phyloP scores from a whole-genome alignment of 2,797 vertebrate genomes.

The Eulemur albifrons region DNA sequence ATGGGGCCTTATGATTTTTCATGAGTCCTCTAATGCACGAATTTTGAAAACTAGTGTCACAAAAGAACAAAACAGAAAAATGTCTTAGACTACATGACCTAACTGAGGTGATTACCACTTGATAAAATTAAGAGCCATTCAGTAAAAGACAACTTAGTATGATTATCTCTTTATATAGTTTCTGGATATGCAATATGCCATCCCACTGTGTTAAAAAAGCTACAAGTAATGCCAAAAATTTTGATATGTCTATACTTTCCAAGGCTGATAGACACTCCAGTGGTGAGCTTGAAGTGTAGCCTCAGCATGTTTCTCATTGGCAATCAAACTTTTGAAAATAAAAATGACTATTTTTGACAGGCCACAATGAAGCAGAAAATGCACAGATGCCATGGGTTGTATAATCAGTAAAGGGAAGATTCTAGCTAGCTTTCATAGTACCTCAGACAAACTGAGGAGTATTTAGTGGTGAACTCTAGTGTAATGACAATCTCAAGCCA shows the following conservation, averaged over 20 bases:
- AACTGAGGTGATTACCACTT: not conserved
- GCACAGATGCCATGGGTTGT: conserved; percentile 77
- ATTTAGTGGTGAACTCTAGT: conserved; percentile 76
- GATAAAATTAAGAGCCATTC: conserved; percentile 45
- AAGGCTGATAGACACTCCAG: conserved; percentile 28
- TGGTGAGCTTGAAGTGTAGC: conserved; percentile 36
- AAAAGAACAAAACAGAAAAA: not conserved
- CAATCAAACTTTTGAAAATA: conserved; percentile 70
- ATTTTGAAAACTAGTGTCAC: not conserved
- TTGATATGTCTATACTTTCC: not conserved
- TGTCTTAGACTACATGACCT: not conserved
- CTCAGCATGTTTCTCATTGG: conserved; percentile 71
- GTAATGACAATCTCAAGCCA: conserved; percentile 78
- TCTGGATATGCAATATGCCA: not conserved
- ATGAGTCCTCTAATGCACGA: not conserved
- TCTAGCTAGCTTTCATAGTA: conserved; percentile 75
- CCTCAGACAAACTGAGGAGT: conserved; percentile 73
- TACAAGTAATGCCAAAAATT: not conserved
- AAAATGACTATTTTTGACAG: conserved; percentile 79
- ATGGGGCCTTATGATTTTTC: not conserved
- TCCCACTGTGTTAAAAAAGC: not conserved
- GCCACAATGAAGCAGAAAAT: conserved; percentile 80
- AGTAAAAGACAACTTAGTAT: conserved; percentile 42
- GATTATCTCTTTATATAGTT: not conserved
- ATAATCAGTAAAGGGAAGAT: conserved; percentile 78